phyloP scores from a whole-genome alignment of 2,797 vertebrate species.

The Chromobotia macracanthus region DNA sequence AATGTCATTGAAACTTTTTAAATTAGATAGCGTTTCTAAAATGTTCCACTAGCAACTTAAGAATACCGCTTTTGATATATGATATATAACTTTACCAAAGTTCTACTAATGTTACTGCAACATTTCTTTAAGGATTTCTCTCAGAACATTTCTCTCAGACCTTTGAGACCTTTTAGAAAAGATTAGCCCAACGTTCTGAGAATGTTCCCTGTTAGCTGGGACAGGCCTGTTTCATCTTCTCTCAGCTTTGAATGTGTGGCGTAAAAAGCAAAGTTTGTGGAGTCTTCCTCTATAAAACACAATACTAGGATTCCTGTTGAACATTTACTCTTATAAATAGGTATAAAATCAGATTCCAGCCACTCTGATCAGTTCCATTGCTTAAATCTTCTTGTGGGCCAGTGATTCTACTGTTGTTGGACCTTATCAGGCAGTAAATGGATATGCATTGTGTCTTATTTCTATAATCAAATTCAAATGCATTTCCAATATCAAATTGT shows the following conservation, averaged over 20 bases:
- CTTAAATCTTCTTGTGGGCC: slow-evolving; percentile 27
- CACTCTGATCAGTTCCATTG: slow-evolving; percentile 12
- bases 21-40: too few species aligned
- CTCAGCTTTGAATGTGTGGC: background rate
- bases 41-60: too few species aligned
- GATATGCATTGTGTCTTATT: slow-evolving; percentile 33
- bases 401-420: slow-evolving; percentile 34
- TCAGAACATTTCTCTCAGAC: too few species aligned
- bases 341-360: slow-evolving; percentile 20
- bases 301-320: background rate
- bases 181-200: too few species aligned
- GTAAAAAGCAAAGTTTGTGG: slow-evolving; percentile 7
- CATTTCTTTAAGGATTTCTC: too few species aligned
- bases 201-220: too few species aligned
- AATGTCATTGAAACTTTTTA: too few species aligned
- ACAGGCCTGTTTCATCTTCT: slow-evolving; percentile 4
- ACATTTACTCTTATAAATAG: slow-evolving; percentile 14
- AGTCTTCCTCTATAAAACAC: background rate
- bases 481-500: slow-evolving; percentile 33
- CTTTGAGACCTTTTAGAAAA: too few species aligned
- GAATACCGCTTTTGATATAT: too few species aligned
- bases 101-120: too few species aligned
- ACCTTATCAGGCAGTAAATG: slow-evolving; percentile 34
- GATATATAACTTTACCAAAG: too few species aligned
- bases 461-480: slow-evolving; percentile 22